Conservation (phyloP, 2,113 vertebrate species). For the Eulemur rufifrons region DNA sequence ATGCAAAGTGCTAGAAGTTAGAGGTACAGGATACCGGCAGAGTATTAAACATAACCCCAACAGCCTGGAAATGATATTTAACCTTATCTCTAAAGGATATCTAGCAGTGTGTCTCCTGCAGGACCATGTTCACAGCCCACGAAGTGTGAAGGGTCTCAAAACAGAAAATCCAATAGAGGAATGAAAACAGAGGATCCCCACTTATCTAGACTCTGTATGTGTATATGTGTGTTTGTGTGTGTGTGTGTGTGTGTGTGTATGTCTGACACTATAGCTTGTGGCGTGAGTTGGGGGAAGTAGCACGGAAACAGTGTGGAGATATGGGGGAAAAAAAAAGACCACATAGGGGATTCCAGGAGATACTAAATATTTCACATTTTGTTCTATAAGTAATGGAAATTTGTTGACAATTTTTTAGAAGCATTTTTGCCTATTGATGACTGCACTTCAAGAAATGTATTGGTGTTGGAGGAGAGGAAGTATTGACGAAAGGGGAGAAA, state of each 20-base stretch:
- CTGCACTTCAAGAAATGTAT: neutral
- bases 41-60: neutral
- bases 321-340: neutral
- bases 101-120: neutral
- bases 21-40: no score
- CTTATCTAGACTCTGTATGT: neutral
- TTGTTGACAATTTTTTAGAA: neutral
- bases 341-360: neutral
- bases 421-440: neutral
- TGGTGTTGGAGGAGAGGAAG: accelerated
- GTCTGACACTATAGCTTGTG: neutral
- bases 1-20: neutral
- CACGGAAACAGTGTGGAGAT: neutral
- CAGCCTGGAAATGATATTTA: no score
- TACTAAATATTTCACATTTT: neutral
- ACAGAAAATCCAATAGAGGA: neutral
- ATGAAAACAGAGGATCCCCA: neutral
- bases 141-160: neutral
- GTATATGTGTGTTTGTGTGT: no score
- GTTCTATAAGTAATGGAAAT: neutral
- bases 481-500: neutral
- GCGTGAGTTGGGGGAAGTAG: neutral
- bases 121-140: neutral
- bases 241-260: no score
- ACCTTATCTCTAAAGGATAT: neutral